phyloP scores from a whole-genome alignment of 2,888 invertebrate species.

The Colletes collaris region DNA sequence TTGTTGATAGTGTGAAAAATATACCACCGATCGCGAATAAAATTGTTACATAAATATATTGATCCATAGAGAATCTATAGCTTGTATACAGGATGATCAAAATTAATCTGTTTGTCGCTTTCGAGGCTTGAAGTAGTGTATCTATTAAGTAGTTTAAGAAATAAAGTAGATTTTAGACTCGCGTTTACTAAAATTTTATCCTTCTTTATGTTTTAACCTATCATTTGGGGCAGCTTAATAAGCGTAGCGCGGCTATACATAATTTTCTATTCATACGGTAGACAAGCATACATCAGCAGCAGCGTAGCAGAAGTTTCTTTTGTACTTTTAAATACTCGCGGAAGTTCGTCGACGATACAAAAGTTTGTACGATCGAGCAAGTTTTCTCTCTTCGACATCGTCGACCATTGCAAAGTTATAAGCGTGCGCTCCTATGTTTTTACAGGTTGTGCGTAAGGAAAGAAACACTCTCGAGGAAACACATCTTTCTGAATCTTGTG shows the following conservation, averaged over 20 bases:
- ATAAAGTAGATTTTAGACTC: no score
- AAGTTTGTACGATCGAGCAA: constrained; percentile 31
- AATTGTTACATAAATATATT: no score
- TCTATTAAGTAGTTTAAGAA: no score
- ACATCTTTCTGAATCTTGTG: constrained; percentile 31
- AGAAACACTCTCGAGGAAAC: constrained; percentile 1
- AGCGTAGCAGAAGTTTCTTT: constrained; percentile 26
- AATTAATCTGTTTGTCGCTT: no score
- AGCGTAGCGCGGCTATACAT: background rate
- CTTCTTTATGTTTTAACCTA: background rate
- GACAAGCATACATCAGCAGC: background rate
- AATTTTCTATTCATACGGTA: background rate
- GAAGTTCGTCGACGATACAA: constrained; percentile 8
- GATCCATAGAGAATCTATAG: no score
- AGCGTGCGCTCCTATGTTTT: constrained; percentile 5
- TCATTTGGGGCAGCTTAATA: background rate
- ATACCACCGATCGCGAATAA: no score
- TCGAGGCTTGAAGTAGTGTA: no score
- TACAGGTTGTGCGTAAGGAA: background rate
- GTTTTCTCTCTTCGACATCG: constrained; percentile 22
- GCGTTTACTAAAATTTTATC: no score
- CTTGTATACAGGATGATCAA: no score
- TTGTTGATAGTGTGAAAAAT: no score
- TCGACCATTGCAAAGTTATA: constrained; percentile 15
- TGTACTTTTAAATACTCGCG: constrained; percentile 27